These are phyloP conservation scores for Hemaris fuciformis DNA, from an alignment of 2,888 invertebrate species.

Conservation along the genomic window DNA sequence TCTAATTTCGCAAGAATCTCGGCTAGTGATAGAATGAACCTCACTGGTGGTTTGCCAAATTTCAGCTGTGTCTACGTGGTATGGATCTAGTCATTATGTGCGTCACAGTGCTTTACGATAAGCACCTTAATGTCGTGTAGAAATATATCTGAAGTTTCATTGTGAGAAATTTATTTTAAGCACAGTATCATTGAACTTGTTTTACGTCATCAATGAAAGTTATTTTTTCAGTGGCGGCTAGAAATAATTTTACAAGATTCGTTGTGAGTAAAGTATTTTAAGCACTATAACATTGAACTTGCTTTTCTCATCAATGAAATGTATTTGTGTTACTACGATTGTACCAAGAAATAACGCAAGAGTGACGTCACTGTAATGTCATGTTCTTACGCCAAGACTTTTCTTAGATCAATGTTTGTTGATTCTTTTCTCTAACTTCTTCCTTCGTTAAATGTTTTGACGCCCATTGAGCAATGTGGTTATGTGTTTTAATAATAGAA, in stretches of 20 bases:
- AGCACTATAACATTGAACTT: conserved; percentile 52
- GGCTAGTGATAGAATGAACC: conserved; percentile 46
- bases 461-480: background rate
- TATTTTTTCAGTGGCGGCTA: conserved; percentile 25
- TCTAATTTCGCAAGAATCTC: conserved; percentile 45
- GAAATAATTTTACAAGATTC: conserved; percentile 16
- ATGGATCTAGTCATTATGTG: conserved; percentile 33
- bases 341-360: background rate
- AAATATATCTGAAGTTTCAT: conserved; percentile 30
- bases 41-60: conserved; percentile 55
- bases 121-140: conserved; percentile 43
- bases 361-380: background rate
- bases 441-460: background rate
- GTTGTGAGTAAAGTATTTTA: conserved; percentile 36
- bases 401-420: background rate
- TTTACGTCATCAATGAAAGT: conserved; percentile 35
- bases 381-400: background rate
- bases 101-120: conserved; percentile 29
- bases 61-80: conserved; percentile 19
- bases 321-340: conserved; percentile 27
- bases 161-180: conserved; percentile 39
- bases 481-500: background rate
- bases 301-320: conserved; percentile 34
- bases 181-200: conserved; percentile 50
- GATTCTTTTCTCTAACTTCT: background rate